Evolutionary conservation across 2,797 vertebrate species (phyloP).

Genomic region (Syngnathus acus): DNA sequence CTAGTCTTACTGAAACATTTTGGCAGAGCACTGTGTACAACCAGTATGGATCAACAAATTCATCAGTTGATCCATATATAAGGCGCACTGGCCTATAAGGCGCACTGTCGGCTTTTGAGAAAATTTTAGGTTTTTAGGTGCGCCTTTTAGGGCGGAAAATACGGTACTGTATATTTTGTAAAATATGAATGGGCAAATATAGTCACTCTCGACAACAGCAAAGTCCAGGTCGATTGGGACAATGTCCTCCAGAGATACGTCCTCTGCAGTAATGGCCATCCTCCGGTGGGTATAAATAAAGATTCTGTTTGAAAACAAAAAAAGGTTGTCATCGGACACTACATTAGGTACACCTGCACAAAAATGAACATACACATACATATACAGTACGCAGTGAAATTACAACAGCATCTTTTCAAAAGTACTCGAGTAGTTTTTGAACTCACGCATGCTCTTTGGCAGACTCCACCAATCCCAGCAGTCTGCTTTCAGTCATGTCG

Average conservation of each 20-base stretch:
- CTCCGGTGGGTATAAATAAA: constrained; percentile 84
- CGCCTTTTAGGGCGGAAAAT: too few relatives aligned
- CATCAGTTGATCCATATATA: too few relatives aligned
- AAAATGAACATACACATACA: too few relatives aligned
- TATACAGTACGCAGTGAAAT: background rate
- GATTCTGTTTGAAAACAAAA: constrained; percentile 62
- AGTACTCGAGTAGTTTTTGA: background rate
- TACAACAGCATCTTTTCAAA: background rate
- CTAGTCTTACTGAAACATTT: too few relatives aligned
- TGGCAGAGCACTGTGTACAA: too few relatives aligned
- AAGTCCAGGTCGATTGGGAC: constrained; percentile 79
- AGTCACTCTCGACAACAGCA: constrained; percentile 81
- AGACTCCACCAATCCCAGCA: constrained; percentile 81
- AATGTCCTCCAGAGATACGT: constrained; percentile 82
- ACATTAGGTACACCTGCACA: background rate
- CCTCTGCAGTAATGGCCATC: constrained; percentile 88
- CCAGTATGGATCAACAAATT: too few relatives aligned
- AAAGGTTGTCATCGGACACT: background rate
- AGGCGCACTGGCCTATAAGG: too few relatives aligned
- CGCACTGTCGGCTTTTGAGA: too few relatives aligned
- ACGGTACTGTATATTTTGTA: background rate
- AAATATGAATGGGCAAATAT: too few relatives aligned
- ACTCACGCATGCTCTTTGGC: constrained; percentile 72
- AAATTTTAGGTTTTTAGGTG: too few relatives aligned
- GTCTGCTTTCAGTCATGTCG: constrained; percentile 73